phyloP scores from a whole-genome alignment of 2,888 invertebrate genomes.

The Malthinus seriepunctatus region DNA sequence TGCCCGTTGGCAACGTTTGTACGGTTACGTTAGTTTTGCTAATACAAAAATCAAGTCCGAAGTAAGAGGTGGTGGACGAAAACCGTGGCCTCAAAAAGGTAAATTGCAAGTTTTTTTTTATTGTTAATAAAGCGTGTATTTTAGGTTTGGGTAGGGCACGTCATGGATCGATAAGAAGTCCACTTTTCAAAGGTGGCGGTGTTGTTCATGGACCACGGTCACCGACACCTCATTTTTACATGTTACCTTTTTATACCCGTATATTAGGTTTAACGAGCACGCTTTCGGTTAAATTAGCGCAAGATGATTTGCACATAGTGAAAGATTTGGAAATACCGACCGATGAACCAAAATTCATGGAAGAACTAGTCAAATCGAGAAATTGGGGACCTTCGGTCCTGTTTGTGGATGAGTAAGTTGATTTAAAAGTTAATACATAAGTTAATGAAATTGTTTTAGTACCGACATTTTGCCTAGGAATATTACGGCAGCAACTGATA shows the following conservation, averaged over 20 bases:
- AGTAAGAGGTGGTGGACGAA: conserved; percentile 84
- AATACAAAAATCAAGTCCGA: conserved; percentile 81
- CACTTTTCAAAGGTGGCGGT: conserved; percentile 84
- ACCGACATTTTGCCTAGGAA: conserved; percentile 86
- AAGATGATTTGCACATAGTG: conserved; percentile 93
- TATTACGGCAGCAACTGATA: conserved; percentile 79
- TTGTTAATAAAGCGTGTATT: conserved; percentile 1
- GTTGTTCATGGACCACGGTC: conserved; percentile 88
- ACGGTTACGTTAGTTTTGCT: conserved; percentile 80
- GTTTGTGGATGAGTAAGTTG: conserved; percentile 85
- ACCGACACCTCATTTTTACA: conserved; percentile 89
- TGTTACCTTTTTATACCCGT: conserved; percentile 81
- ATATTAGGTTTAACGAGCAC: conserved; percentile 81
- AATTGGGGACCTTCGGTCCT: conserved; percentile 97
- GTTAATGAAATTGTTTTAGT: conserved; percentile 58
- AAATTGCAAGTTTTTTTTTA: neutral
- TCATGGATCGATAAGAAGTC: conserved; percentile 91
- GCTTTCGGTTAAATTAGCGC: conserved; percentile 89
- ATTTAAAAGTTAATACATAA: neutral
- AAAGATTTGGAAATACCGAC: conserved; percentile 84
- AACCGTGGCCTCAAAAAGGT: conserved; percentile 98
- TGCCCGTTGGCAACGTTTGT: conserved; percentile 82
- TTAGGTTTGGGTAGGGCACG: conserved; percentile 75
- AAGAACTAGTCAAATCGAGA: conserved; percentile 78
- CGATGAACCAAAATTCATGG: conserved; percentile 75